A percentile compares a stretch with the other conserved stretches of the same genome.
These are phyloP conservation scores for Macheiramphus alcinus DNA, from an alignment of 2,113 vertebrate genomes.

Conservation along the genomic window DNA sequence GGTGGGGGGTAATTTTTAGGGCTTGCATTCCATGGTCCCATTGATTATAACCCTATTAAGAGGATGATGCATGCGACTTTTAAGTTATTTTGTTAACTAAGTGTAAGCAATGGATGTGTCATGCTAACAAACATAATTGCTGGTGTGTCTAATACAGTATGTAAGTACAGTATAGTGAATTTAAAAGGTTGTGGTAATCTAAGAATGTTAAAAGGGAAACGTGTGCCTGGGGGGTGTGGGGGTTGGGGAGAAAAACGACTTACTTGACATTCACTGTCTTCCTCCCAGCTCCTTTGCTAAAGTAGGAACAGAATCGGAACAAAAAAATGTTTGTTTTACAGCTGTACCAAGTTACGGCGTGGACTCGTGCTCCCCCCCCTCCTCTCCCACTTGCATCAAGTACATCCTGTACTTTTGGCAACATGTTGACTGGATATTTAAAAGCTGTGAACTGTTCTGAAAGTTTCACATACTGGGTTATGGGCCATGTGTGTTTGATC, in stretches of 20 bases:
- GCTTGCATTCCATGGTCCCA: background rate
- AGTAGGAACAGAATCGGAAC: constrained; percentile 73
- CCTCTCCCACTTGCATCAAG: constrained; percentile 72
- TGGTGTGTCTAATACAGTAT: constrained; percentile 32
- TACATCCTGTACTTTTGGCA: constrained; percentile 90
- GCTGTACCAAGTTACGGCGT: constrained; percentile 78
- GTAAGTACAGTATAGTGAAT: constrained; percentile 48
- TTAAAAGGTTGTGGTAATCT: constrained; percentile 48
- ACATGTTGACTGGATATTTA: constrained; percentile 84
- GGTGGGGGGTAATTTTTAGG: constrained; percentile 8
- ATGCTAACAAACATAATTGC: constrained; percentile 22
- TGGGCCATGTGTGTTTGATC: constrained; percentile 93
- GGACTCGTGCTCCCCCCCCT: constrained; percentile 63
- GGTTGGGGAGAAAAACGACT: constrained; percentile 55
- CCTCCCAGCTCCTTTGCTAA: constrained; percentile 70
- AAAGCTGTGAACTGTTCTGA: constrained; percentile 84
- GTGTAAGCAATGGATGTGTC: constrained; percentile 24
- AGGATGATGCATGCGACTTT: constrained; percentile 17
- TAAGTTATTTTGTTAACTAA: constrained; percentile 51
- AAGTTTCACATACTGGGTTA: constrained; percentile 85
- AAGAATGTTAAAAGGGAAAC: constrained; percentile 52
- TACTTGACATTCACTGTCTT: constrained; percentile 65
- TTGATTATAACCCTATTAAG: constrained; percentile 2
- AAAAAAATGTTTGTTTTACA: constrained; percentile 85
- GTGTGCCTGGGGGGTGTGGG: constrained; percentile 16